These are phyloP conservation scores for Rhinolophus ferrumequinum DNA, from an alignment of 2,113 vertebrate species.

Conservation along the genomic window DNA sequence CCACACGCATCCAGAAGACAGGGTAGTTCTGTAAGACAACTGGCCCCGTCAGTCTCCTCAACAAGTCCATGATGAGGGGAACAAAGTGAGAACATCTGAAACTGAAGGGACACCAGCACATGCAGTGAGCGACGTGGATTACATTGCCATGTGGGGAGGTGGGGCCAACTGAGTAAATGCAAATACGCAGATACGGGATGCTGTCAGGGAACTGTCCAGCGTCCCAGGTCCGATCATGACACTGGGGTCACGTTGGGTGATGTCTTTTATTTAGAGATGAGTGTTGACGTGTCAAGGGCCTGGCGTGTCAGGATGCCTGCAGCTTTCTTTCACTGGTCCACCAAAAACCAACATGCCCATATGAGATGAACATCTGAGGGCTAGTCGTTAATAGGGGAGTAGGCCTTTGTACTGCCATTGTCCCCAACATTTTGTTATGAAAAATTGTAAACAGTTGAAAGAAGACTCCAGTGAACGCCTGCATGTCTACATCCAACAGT, in stretches of 20 bases:
- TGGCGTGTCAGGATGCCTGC: not conserved
- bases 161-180: not conserved
- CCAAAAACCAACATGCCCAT: not conserved
- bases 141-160: no score
- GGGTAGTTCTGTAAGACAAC: no score
- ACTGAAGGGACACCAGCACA: not conserved
- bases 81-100: not conserved
- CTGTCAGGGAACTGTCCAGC: no score
- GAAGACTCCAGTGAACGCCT: rapidly evolving
- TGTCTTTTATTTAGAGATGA: not conserved
- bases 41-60: not conserved
- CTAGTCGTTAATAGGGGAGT: no score
- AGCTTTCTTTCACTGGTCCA: not conserved
- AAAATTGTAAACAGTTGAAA: not conserved
- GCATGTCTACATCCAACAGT: not conserved
- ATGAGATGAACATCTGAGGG: not conserved
- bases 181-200: not conserved
- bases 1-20: not conserved
- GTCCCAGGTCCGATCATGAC: not conserved
- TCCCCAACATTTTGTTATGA: not conserved
- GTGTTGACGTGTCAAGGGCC: no score
- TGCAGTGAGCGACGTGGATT: not conserved
- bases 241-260: not conserved
- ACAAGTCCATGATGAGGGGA: not conserved
- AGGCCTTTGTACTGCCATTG: not conserved